phyloP scores from a whole-genome alignment of 2,888 invertebrate genomes.

The Ectemnius continuus region DNA sequence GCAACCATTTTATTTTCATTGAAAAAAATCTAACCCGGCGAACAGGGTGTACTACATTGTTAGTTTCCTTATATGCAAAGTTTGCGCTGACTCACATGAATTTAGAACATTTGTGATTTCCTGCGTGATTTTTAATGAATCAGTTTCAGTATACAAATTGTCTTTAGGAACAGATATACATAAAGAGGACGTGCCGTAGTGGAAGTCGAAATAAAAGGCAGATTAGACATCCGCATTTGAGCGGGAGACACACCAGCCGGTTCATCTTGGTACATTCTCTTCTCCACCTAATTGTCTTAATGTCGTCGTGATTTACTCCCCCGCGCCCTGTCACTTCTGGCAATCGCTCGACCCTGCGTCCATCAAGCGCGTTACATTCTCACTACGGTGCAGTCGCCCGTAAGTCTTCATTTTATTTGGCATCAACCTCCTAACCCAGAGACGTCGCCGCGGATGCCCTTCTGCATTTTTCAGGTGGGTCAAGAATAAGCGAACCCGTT shows the following conservation, averaged over 20 bases:
- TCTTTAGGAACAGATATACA: too few species aligned
- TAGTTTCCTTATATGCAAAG: too few species aligned
- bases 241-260: conserved; percentile 40
- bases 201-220: conserved; percentile 49
- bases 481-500: neutral
- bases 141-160: too few species aligned
- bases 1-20: conserved; percentile 20
- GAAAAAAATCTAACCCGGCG: too few species aligned
- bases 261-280: conserved; percentile 33
- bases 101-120: too few species aligned
- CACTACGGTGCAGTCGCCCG: conserved; percentile 27
- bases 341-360: conserved; percentile 42
- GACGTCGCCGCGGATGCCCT: conserved; percentile 33
- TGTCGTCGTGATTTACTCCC: conserved; percentile 68
- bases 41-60: too few species aligned
- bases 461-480: conserved; percentile 5
- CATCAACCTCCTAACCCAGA: conserved; percentile 56
- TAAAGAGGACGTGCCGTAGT: too few species aligned
- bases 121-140: too few species aligned
- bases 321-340: conserved; percentile 49
- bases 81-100: too few species aligned
- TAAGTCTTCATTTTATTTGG: conserved; percentile 54
- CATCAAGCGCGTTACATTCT: conserved; percentile 31
- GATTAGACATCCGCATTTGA: conserved; percentile 43
- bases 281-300: conserved; percentile 67